Evolutionary conservation across 2,113 vertebrate genomes (phyloP).

Genomic region (Melozone crissalis): DNA sequence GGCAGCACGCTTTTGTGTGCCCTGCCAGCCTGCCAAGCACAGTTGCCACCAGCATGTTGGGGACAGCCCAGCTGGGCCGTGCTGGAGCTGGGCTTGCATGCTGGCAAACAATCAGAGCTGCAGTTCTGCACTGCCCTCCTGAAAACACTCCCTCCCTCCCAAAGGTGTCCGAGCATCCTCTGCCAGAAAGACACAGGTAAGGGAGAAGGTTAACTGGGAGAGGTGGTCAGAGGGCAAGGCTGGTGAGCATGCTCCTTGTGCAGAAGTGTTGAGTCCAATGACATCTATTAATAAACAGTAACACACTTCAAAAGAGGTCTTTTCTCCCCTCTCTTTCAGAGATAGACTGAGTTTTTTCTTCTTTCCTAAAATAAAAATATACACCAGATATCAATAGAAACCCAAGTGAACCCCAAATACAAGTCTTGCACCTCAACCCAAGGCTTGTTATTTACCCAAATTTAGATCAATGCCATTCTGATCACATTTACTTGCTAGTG

Average conservation of each 20-base stretch:
- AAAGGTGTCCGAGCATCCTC: neutral
- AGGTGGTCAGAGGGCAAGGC: neutral
- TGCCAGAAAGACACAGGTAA: neutral
- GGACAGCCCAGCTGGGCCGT: conserved; percentile 5
- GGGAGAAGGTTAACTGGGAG: neutral
- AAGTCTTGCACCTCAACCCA: neutral
- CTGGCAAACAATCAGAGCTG: neutral
- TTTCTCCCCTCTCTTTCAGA: neutral
- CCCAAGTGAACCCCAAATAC: neutral
- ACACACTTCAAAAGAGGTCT: neutral
- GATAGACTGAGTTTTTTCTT: neutral
- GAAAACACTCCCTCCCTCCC: neutral
- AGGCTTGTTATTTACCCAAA: conserved; percentile 26
- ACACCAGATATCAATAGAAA: conserved; percentile 13
- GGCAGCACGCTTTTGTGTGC: conserved; percentile 19
- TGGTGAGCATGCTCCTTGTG: neutral
- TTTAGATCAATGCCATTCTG: neutral
- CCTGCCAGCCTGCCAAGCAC: neutral
- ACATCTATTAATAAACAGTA: neutral
- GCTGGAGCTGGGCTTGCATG: neutral
- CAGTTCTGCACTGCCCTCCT: neutral
- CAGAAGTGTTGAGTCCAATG: neutral
- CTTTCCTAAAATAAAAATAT: neutral
- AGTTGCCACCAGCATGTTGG: neutral
- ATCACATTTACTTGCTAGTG: neutral